These are phyloP conservation scores for Apamea crenata DNA, from an alignment of 2,888 invertebrate genomes.

Conservation along the genomic window DNA sequence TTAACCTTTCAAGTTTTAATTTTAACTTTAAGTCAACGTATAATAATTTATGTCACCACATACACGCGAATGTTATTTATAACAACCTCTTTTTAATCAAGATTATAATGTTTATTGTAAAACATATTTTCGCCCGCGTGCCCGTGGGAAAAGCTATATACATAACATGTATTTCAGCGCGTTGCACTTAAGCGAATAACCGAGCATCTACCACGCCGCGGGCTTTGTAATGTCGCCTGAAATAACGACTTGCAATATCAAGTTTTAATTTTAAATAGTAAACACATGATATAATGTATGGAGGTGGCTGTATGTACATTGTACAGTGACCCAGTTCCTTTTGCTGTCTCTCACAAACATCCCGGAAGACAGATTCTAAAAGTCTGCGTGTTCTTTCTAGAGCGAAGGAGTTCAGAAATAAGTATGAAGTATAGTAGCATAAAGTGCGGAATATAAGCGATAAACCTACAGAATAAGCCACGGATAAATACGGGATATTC, in stretches of 20 bases:
- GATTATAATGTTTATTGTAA: conserved; percentile 45
- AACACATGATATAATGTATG: conserved; percentile 16
- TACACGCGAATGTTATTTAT: conserved; percentile 37
- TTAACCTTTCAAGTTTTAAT: conserved; percentile 1
- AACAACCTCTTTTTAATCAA: conserved; percentile 47
- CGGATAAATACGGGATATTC: conserved; percentile 32
- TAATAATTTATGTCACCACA: conserved; percentile 25
- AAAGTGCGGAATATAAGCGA: conserved; percentile 11
- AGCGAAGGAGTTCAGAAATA: neutral
- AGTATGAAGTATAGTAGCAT: neutral
- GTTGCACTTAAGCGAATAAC: conserved; percentile 60
- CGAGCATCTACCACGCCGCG: conserved; percentile 21
- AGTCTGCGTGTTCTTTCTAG: conserved; percentile 10
- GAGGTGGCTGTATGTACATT: neutral
- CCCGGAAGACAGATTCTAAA: neutral
- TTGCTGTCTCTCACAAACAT: conserved; percentile 5
- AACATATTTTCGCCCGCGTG: conserved; percentile 32
- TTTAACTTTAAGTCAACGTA: conserved; percentile 16
- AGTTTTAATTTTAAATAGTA: conserved; percentile 47
- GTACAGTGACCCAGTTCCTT: conserved; percentile 36
- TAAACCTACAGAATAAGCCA: conserved; percentile 4
- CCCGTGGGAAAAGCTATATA: conserved; percentile 32
- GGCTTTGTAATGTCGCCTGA: conserved; percentile 44
- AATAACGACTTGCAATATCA: conserved; percentile 53
- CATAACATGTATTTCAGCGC: conserved; percentile 40